These are phyloP conservation scores for Perdita meconis DNA, from an alignment of 2,888 invertebrate genomes.

Conservation along the genomic window DNA sequence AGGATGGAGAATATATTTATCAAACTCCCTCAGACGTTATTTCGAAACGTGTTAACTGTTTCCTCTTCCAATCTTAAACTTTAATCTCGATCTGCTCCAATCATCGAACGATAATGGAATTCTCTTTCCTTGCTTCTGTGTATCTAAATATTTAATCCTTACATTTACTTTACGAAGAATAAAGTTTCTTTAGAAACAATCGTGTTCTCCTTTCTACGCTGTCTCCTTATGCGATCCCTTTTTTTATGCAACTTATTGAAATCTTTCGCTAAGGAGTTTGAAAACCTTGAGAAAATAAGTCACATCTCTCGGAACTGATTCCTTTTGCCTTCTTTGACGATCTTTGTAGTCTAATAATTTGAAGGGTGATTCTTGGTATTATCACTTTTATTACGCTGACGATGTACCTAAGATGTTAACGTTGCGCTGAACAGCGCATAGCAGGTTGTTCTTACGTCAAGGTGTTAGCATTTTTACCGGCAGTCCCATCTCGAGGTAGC, in stretches of 20 bases:
- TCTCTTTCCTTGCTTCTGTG: too few species aligned
- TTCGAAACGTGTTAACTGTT: not conserved
- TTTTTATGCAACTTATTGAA: too few species aligned
- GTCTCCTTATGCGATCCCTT: too few species aligned
- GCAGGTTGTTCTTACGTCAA: not conserved
- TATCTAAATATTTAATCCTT: too few species aligned
- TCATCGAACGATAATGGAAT: not conserved
- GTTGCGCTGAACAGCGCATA: constrained; percentile 4
- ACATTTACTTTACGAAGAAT: too few species aligned
- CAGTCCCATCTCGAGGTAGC: constrained; percentile 51
- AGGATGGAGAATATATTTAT: constrained; percentile 72
- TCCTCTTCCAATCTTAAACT: too few species aligned
- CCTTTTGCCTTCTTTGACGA: not conserved
- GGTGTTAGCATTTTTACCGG: constrained; percentile 55
- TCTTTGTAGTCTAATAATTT: not conserved
- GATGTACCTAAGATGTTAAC: not conserved
- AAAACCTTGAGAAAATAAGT: too few species aligned
- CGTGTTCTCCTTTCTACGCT: too few species aligned
- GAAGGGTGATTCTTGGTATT: not conserved
- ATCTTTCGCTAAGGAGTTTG: too few species aligned
- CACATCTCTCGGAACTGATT: not conserved
- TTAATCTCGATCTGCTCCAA: too few species aligned
- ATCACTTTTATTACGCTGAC: not conserved
- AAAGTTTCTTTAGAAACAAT: too few species aligned
- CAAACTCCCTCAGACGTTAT: constrained; percentile 61